phyloP scores from a whole-genome alignment of 2,797 vertebrate species.

The Alcedo quadribrachys region DNA sequence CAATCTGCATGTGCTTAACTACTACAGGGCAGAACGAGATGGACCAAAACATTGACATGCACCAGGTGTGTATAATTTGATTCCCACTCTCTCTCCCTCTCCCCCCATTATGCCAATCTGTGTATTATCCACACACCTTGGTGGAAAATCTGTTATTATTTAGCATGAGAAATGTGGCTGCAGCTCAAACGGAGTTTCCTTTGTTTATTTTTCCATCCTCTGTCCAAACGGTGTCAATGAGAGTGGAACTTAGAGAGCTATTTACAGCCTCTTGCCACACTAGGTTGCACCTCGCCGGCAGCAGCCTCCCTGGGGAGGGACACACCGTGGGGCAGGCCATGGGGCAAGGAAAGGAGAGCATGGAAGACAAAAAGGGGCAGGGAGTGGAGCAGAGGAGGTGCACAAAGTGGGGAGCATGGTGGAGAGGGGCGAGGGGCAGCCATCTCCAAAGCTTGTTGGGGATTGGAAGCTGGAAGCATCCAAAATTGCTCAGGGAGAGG shows the following conservation, averaged over 20 bases:
- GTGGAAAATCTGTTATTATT: constrained; percentile 66
- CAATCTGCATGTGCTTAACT: constrained; percentile 47
- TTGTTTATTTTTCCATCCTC: constrained; percentile 78
- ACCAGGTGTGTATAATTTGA: constrained; percentile 69
- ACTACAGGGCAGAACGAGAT: constrained; percentile 55
- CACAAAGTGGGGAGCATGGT: neutral
- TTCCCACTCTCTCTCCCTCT: neutral
- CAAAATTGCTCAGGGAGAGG: neutral
- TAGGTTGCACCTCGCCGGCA: constrained; percentile 68
- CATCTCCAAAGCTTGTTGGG: neutral
- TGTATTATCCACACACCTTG: constrained; percentile 41
- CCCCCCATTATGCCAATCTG: neutral
- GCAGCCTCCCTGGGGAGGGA: neutral
- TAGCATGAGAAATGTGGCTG: constrained; percentile 56
- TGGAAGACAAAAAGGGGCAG: neutral
- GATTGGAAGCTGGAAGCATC: neutral
- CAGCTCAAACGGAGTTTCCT: constrained; percentile 69
- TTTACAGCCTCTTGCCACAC: constrained; percentile 66
- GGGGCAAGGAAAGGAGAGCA: neutral
- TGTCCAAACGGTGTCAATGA: constrained; percentile 73
- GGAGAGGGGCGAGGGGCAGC: neutral
- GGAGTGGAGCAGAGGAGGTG: neutral
- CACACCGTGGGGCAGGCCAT: neutral
- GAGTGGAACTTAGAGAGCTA: constrained; percentile 56
- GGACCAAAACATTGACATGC: constrained; percentile 74